Evolutionary conservation across 2,888 invertebrate genomes (phyloP).

Genomic region (Hirtodrosophila alboralis): DNA sequence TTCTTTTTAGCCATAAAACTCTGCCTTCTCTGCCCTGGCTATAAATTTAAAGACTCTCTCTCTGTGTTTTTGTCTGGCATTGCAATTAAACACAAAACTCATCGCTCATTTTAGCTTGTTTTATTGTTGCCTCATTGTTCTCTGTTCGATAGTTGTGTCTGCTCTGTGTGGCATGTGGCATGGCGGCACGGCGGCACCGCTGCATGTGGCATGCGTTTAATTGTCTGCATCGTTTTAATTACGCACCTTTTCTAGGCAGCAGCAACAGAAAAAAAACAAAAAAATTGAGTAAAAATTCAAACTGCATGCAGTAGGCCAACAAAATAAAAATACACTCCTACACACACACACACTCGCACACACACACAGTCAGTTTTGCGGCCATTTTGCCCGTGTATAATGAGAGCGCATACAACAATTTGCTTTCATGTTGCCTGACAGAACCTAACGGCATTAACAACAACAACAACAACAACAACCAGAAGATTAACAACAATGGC

Average conservation of each 20-base stretch:
- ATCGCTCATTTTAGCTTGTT: slow-evolving; percentile 55
- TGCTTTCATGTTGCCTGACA: slow-evolving; percentile 50
- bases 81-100: slow-evolving; percentile 64
- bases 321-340: slow-evolving; percentile 12
- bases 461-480: slow-evolving; percentile 15
- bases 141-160: slow-evolving; percentile 9
- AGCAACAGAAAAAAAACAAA: too few species aligned
- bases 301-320: slow-evolving; percentile 32
- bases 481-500: slow-evolving; percentile 10
- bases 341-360: background rate
- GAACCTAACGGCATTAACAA: slow-evolving; percentile 34
- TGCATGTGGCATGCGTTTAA: slow-evolving; percentile 72
- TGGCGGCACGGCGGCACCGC: slow-evolving; percentile 9
- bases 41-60: slow-evolving; percentile 60
- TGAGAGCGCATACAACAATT: slow-evolving; percentile 61
- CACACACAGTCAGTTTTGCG: slow-evolving; percentile 36
- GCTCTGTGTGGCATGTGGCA: slow-evolving; percentile 2
- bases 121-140: slow-evolving; percentile 30
- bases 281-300: slow-evolving; percentile 63
- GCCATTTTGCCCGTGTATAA: slow-evolving; percentile 54
- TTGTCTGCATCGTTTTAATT: slow-evolving; percentile 73
- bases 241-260: slow-evolving; percentile 69
- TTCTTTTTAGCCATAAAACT: slow-evolving; percentile 33
- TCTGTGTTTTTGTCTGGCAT: slow-evolving; percentile 52
- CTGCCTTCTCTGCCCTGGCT: slow-evolving; percentile 5